A percentile compares a stretch with the other conserved stretches of the same genome.
Conservation (phyloP, 2,888 invertebrate species). For the Podabrus alpinus region DNA sequence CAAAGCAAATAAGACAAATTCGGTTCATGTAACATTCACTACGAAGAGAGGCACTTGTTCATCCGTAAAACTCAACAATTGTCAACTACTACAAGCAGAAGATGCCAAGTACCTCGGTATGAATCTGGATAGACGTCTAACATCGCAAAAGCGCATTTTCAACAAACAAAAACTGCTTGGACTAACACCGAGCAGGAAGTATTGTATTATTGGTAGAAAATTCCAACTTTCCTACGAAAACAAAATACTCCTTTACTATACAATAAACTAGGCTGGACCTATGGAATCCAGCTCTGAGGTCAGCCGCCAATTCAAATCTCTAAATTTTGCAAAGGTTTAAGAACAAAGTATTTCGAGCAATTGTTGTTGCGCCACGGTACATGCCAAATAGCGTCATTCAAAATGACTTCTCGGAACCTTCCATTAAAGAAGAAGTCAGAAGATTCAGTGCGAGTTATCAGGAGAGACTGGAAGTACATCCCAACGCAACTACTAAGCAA, state of each 20-base stretch:
- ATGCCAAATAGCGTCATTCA: not conserved
- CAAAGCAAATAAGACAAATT: constrained; percentile 24
- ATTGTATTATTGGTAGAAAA: not conserved
- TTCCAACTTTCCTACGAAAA: not conserved
- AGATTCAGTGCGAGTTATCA: too few relatives aligned
- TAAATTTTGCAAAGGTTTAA: not conserved
- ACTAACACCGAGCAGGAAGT: not conserved
- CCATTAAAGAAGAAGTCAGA: too few relatives aligned
- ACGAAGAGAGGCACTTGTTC: constrained; percentile 3
- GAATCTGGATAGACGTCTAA: not conserved
- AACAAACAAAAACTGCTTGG: not conserved
- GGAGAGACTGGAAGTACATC: too few relatives aligned
- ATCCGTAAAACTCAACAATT: not conserved
- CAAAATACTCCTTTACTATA: not conserved
- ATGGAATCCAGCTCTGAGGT: not conserved
- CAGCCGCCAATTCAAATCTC: not conserved
- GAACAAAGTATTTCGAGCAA: not conserved
- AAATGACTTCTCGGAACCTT: too few relatives aligned
- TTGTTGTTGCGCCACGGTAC: not conserved
- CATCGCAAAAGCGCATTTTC: not conserved
- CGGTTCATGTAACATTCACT: constrained; percentile 29
- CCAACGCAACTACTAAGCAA: too few relatives aligned
- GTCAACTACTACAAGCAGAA: not conserved
- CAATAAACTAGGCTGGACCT: not conserved
- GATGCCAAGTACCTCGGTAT: not conserved